Percentiles rank a stretch among this genome's conserved stretches.
Conservation (phyloP, 1,140 invertebrate genomes). For the Apis laboriosa region DNA sequence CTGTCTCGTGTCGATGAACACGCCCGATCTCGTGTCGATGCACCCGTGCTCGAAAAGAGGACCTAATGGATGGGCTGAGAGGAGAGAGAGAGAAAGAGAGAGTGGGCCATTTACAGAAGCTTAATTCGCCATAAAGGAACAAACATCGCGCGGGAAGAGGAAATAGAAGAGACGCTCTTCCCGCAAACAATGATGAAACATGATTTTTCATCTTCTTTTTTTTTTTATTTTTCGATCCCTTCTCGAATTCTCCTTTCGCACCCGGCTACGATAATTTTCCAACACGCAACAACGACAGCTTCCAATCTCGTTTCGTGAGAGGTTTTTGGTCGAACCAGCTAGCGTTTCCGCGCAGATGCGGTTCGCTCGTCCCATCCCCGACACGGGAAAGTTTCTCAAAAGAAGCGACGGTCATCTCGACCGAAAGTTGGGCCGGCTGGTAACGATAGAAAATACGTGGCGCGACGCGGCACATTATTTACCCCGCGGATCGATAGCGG, state of each 20-base stretch:
- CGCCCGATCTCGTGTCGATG: neutral
- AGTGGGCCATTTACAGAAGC: neutral
- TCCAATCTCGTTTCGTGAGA: neutral
- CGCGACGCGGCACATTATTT: neutral
- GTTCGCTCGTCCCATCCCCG: neutral
- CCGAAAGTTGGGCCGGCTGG: neutral
- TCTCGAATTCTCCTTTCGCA: neutral
- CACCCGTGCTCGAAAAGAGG: neutral
- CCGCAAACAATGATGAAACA: neutral
- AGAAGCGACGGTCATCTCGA: constrained; percentile 4
- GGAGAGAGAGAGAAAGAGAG: neutral
- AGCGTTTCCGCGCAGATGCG: neutral
- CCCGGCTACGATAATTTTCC: neutral
- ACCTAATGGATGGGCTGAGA: neutral
- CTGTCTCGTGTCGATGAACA: constrained; percentile 21
- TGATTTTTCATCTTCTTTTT: neutral
- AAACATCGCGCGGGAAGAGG: neutral
- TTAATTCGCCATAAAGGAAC: constrained; percentile 18
- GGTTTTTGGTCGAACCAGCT: neutral
- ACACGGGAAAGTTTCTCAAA: constrained; percentile 17
- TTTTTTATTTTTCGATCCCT: too few relatives aligned
- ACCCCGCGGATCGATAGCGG: neutral
- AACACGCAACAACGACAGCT: neutral
- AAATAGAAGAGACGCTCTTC: too few relatives aligned
- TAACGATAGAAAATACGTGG: constrained; percentile 8